Base-by-base conservation (phyloP, 2,888 invertebrate species). In the Cremastinae sp. region DNA sequence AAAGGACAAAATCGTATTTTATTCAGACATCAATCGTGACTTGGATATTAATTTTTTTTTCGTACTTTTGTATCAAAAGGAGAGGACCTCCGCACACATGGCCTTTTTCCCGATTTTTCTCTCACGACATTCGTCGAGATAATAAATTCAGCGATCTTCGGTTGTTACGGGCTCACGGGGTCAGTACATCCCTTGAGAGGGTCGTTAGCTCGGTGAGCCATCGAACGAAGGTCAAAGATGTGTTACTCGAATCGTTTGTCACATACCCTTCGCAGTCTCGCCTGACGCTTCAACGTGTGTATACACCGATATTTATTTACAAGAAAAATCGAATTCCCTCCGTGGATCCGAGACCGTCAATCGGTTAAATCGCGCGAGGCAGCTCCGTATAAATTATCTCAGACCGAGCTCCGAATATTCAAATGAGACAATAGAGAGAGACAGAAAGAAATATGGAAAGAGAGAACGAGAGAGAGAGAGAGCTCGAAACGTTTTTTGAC, bases 171-270 rank as follows among this genome's bases (percentile, higher is more conserved):
- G 41, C 47, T 37, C 37, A 28, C 58, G 64, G 28, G 62, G 43
- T 51, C 37, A 28, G 28, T 39, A 51, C 4, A 43, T 62, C 56
- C 39, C 71, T 66, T 20, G 55, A 39, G 68, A n/a, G 49, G n/a
- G 45, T 68, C 72, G 58, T 72, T 53, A 53, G 47, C 22, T 43
- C 51, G 14, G 8, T 37, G 53, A 62, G 43, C 43, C 68, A 62
- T 51, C 56, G 49, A 37, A 35, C 43, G 35, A 62, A 58, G 58
- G 68, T 53, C 47, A 49, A 56, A 55, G 65, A 58, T 20, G 35
- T 56, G 39, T 14, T 66, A 20, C 53, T 55, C 9, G 20, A 20
- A 66, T 51, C 70, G 55, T 56, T 75, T 56, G 70, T 75, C 70
- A 75, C 64, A 3, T 5, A 47, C 47, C 62, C 43, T 28, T 16